phyloP scores from a whole-genome alignment of 2,797 vertebrate genomes.

The Hydrolagus colliei region DNA sequence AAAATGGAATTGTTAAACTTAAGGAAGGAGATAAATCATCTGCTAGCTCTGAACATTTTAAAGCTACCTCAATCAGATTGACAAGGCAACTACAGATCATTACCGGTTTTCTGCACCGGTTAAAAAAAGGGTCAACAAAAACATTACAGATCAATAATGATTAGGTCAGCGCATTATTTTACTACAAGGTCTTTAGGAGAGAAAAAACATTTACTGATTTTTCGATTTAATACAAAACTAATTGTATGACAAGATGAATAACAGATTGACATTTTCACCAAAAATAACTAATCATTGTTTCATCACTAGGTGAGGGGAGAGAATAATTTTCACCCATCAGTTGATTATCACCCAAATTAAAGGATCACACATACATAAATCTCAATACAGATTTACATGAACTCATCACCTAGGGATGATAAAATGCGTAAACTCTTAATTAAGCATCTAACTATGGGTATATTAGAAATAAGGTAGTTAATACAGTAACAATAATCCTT shows the following conservation, averaged over 20 bases:
- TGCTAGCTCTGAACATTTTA: neutral
- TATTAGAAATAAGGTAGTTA: neutral
- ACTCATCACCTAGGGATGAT: neutral
- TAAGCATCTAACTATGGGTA: neutral
- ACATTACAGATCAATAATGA: neutral
- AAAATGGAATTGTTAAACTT: neutral
- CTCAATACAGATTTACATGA: neutral
- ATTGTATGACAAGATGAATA: neutral
- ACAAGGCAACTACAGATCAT: neutral
- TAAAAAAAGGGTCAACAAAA: neutral
- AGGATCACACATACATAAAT: neutral
- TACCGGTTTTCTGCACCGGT: slow-evolving; percentile 11
- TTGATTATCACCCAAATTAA: neutral
- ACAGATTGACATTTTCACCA: neutral
- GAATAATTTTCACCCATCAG: neutral
- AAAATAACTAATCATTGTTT: neutral
- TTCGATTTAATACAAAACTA: neutral
- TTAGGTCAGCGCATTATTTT: neutral
- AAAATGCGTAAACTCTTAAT: neutral
- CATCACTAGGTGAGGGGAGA: neutral
- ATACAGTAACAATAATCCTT: no score
- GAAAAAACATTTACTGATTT: neutral
- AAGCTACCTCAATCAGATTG: neutral
- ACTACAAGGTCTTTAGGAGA: neutral
- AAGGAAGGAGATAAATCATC: neutral